phyloP scores from a whole-genome alignment of 2,888 invertebrate genomes.

The Andrena bicolor region DNA sequence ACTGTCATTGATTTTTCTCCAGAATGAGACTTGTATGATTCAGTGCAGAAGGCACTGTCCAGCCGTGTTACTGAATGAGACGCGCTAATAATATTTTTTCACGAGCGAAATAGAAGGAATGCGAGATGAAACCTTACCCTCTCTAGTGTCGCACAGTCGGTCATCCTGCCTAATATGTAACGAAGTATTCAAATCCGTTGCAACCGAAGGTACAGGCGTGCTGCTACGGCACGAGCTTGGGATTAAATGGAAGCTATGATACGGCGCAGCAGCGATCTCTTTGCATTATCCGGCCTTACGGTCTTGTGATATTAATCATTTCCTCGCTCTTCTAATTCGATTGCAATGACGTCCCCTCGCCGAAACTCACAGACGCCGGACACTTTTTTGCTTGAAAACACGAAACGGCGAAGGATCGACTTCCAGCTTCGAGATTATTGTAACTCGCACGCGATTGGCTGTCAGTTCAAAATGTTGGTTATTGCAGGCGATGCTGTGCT shows the following conservation, averaged over 20 bases:
- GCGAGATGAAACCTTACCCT: constrained; percentile 61
- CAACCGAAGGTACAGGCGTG: constrained; percentile 9
- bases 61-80: constrained; percentile 5
- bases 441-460: constrained; percentile 77
- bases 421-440: constrained; percentile 75
- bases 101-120: neutral
- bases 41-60: neutral
- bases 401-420: constrained; percentile 68
- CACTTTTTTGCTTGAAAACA: constrained; percentile 63
- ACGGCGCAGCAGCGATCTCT: constrained; percentile 2
- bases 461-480: constrained; percentile 83
- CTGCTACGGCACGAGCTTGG: constrained; percentile 9
- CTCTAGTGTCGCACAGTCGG: constrained; percentile 69
- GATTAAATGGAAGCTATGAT: constrained; percentile 23
- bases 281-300: constrained; percentile 26
- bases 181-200: constrained; percentile 52
- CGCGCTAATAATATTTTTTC: neutral
- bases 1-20: constrained; percentile 65
- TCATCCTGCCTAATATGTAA: constrained; percentile 62
- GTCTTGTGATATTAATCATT: constrained; percentile 18
- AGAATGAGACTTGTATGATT: constrained; percentile 22
- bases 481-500: constrained; percentile 79
- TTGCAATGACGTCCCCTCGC: constrained; percentile 18
- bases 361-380: constrained; percentile 49
- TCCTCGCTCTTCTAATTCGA: constrained; percentile 26